Conservation (phyloP, 2,797 vertebrate species). For the Tragelaphus oryx region DNA sequence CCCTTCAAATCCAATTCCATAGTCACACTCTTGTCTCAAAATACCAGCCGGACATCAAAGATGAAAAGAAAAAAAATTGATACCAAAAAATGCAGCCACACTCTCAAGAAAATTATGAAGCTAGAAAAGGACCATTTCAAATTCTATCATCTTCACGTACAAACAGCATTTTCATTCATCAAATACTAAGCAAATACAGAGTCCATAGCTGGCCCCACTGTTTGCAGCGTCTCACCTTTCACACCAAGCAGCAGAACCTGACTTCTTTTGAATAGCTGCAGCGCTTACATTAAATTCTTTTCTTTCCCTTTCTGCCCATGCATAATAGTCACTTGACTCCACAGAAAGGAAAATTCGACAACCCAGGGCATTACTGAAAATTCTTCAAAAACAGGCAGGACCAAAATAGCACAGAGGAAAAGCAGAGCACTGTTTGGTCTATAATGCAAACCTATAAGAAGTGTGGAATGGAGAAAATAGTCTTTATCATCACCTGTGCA, state of each 20-base stretch:
- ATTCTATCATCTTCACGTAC: constrained; percentile 47
- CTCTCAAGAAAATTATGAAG: constrained; percentile 35
- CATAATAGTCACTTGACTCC: constrained; percentile 48
- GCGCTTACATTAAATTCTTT: constrained; percentile 33
- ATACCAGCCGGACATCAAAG: constrained; percentile 52
- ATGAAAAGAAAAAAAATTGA: neutral
- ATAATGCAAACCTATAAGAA: neutral
- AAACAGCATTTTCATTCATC: constrained; percentile 52
- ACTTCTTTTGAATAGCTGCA: constrained; percentile 20
- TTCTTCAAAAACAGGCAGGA: constrained; percentile 43
- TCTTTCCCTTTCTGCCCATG: constrained; percentile 30
- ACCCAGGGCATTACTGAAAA: constrained; percentile 17
- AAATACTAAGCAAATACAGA: neutral
- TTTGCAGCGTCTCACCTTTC: neutral
- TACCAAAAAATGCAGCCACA: neutral
- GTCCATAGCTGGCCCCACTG: neutral
- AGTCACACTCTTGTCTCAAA: constrained; percentile 58
- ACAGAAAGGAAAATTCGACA: constrained; percentile 47
- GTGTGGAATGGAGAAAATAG: neutral
- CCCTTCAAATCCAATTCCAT: constrained; percentile 58
- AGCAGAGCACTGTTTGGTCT: neutral
- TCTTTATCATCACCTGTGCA: neutral
- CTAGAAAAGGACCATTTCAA: constrained; percentile 49
- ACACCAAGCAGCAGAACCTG: neutral
- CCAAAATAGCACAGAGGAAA: constrained; percentile 45